Base-by-base conservation (phyloP, 1,140 invertebrate species). In the Trachymyrmex cornetzi region DNA sequence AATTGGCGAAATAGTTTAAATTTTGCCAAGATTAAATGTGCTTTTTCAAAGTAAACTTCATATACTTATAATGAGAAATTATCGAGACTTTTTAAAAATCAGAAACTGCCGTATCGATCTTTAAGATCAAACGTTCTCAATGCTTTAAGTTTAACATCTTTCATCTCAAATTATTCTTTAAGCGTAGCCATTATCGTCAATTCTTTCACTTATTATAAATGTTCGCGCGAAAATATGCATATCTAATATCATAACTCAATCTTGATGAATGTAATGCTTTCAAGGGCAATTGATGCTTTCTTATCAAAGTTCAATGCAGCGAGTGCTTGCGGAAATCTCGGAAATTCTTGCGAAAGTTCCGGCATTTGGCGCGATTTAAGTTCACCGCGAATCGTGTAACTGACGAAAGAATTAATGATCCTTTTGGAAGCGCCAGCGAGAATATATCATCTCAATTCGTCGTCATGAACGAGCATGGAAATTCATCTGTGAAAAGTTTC, bases 351-450 rank as follows among this genome's bases (percentile, higher is more conserved):
- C 27, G 57, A 75, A 75, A 84, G 24, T 84, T 84, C 14, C 69
- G 55, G 55, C 38, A 61, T 27, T 84, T 44, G 69, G 38, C 55
- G 38, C 67, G 55, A 84, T 84, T 84, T 84, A 84, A 84, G 69
- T 84, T 61, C 80, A 63, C 69, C 69, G 69, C 80, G 55, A 84
- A 84, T 84, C 55, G 69, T 63, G 80, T 84, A 84, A 84, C 69
- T 84, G 69, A 84, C 80, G 80, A 84, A 84, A 19, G 69, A 75
- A 84, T 84, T 84, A 84, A 84, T 74, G 80, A 61, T 84, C 80
- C 50, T 75, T 81, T 63, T 24, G n/a, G 48, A 50, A 63, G 12
- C 38, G 12, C 38, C 38, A 9, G 19, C 24, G 57, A 30, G 69
- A 84, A 84, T 84, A 75, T 84, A 84, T 84, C 80, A 84, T 75